Conservation (phyloP, 1,140 invertebrate genomes). For the Latrodectus geometricus region DNA sequence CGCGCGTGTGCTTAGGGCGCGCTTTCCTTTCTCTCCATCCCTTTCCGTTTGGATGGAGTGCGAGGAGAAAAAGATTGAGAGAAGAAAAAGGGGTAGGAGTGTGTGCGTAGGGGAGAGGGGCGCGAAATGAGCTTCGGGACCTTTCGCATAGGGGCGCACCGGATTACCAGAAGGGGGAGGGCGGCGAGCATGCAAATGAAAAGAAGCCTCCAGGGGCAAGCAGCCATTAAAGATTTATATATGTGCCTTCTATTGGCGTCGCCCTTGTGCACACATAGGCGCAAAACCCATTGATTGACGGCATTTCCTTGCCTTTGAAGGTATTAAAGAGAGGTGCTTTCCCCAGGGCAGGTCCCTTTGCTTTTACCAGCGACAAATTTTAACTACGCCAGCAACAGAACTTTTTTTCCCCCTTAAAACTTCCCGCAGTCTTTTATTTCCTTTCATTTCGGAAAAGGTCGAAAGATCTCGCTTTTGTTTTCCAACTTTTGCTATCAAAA, state of each 20-base stretch:
- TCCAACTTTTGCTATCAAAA: no score
- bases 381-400: slow-evolving; percentile 28
- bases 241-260: slow-evolving; percentile 5
- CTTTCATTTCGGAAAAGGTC: no score
- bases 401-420: not conserved
- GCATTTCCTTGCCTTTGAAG: slow-evolving; percentile 38
- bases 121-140: slow-evolving; percentile 57
- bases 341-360: not conserved
- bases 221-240: slow-evolving; percentile 60
- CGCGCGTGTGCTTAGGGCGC: slow-evolving; percentile 17
- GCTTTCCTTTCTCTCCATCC: slow-evolving; percentile 5
- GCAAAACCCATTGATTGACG: slow-evolving; percentile 50
- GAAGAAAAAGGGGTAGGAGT: slow-evolving; percentile 1
- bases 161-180: slow-evolving; percentile 20
- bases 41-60: not conserved
- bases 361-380: slow-evolving; percentile 32
- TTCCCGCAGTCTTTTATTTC: no score
- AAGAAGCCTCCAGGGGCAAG: slow-evolving; percentile 45
- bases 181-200: slow-evolving; percentile 52
- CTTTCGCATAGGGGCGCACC: slow-evolving; percentile 28
- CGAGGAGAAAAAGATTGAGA: slow-evolving; percentile 52
- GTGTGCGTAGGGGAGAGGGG: not conserved
- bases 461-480: no score
- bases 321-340: slow-evolving; percentile 35
- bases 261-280: not conserved